Percentiles rank a stretch among this genome's conserved stretches.
phyloP scores from a whole-genome alignment of 2,113 vertebrate genomes.

The Cervus canadensis region DNA sequence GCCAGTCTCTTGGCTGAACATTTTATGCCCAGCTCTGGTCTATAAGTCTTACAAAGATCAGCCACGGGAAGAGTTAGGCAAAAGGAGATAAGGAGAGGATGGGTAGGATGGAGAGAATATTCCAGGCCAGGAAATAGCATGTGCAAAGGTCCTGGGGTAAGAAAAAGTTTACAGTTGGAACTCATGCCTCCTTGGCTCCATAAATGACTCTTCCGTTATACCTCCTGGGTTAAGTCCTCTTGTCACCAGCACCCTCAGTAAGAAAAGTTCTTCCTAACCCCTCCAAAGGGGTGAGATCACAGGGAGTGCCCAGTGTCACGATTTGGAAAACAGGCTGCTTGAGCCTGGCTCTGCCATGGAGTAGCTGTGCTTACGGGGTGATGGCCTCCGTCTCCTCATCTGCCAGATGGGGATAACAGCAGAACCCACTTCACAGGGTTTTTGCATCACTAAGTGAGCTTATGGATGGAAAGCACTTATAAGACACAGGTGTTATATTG shows the following conservation, averaged over 20 bases:
- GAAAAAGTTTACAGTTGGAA: background rate
- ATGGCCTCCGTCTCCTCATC: background rate
- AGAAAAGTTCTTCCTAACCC: background rate
- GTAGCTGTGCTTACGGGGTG: background rate
- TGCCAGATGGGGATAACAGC: background rate
- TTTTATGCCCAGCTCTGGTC: background rate
- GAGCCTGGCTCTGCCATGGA: background rate
- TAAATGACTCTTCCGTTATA: background rate
- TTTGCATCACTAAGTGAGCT: background rate
- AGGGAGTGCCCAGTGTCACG: background rate
- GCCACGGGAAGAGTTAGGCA: background rate
- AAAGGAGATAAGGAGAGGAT: background rate
- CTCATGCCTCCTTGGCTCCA: background rate
- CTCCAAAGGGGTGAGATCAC: background rate
- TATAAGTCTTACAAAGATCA: background rate
- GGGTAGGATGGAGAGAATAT: background rate
- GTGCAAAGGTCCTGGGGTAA: conserved; percentile 16
- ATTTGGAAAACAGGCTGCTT: background rate
- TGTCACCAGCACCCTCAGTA: too few species aligned
- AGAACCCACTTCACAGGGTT: background rate
- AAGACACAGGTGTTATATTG: accelerated
- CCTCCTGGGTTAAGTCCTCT: background rate
- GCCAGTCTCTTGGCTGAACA: background rate
- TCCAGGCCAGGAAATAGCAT: background rate
- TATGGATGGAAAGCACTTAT: background rate